Percentiles rank a stretch among this genome's conserved stretches.
These are phyloP conservation scores for Timema podura DNA, from an alignment of 2,888 invertebrate genomes.

Conservation along the genomic window DNA sequence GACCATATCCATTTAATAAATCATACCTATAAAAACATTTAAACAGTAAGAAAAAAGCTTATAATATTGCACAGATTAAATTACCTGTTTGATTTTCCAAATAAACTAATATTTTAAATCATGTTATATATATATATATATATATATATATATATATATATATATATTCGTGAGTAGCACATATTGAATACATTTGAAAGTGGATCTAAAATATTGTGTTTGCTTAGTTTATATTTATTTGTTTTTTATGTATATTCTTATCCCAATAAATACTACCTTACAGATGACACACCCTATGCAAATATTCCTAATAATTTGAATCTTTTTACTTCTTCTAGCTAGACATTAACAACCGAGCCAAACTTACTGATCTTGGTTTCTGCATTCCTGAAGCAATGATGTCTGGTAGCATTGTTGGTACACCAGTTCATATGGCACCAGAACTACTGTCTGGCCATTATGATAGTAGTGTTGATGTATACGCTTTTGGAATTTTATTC, in stretches of 20 bases:
- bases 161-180: too few relatives aligned
- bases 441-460: constrained; percentile 78
- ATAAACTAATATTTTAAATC: constrained; percentile 6
- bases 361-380: constrained; percentile 84
- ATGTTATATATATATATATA: neutral
- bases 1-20: too few relatives aligned
- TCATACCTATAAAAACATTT: too few relatives aligned
- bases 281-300: too few relatives aligned
- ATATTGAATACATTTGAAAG: too few relatives aligned
- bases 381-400: constrained; percentile 88
- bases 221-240: too few relatives aligned
- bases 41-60: too few relatives aligned
- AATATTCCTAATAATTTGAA: neutral
- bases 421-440: constrained; percentile 90
- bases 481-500: constrained; percentile 85
- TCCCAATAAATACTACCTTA: too few relatives aligned
- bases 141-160: too few relatives aligned
- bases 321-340: constrained; percentile 46
- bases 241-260: too few relatives aligned
- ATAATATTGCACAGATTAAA: too few relatives aligned
- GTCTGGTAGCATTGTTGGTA: constrained; percentile 83
- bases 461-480: constrained; percentile 80
- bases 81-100: neutral
- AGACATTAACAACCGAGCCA: constrained; percentile 66
- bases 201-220: too few relatives aligned